These are phyloP conservation scores for Lottia scabra DNA, from an alignment of 2,888 invertebrate species.

Conservation along the genomic window DNA sequence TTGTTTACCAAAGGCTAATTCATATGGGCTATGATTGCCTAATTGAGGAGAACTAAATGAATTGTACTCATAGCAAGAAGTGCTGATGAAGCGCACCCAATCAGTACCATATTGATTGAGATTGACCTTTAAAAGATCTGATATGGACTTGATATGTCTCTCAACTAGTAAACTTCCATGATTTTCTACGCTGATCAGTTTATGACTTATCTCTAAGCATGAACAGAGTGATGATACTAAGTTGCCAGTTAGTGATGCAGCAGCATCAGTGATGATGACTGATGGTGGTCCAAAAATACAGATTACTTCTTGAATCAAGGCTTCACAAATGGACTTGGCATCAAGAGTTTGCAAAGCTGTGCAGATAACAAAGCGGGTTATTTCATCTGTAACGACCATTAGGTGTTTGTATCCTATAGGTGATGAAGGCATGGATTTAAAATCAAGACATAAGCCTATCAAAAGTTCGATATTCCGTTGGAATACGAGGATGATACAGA, in stretches of 20 bases:
- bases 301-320: not conserved
- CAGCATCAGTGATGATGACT: not conserved
- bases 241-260: not conserved
- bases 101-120: not conserved
- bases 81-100: not conserved
- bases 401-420: not conserved
- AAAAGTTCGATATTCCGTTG: not conserved
- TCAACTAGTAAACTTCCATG: not conserved
- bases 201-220: not conserved
- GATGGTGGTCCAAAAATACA: not conserved
- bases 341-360: not conserved
- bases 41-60: not conserved
- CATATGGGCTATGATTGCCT: not conserved
- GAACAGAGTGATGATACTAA: not conserved
- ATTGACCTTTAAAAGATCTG: not conserved
- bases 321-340: not conserved
- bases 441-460: not conserved
- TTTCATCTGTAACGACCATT: not conserved
- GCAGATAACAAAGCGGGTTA: not conserved
- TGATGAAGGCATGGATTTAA: not conserved
- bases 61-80: not conserved
- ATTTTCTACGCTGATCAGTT: not conserved
- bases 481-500: not conserved
- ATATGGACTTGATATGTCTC: not conserved
- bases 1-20: not conserved